A percentile compares a stretch with the other conserved stretches of the same genome.
Conservation (phyloP, 2,113 vertebrate species). For the Tiliqua scincoides region DNA sequence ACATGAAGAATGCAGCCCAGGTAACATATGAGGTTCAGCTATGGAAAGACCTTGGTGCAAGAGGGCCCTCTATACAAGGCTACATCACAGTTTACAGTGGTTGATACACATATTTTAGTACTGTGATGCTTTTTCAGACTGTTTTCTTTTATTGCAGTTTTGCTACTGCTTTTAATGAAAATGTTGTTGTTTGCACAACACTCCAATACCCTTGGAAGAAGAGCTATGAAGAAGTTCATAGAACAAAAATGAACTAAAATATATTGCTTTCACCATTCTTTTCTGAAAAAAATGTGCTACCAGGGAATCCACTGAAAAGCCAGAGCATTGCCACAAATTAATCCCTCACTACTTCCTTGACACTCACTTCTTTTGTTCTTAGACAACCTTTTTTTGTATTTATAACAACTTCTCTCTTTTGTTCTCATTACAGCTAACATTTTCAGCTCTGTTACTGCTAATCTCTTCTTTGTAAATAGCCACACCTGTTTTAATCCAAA, state of each 20-base stretch:
- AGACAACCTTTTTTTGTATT: slow-evolving; percentile 84
- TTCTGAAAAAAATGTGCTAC: slow-evolving; percentile 62
- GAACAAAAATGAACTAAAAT: slow-evolving; percentile 18
- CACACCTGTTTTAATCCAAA: slow-evolving; percentile 91
- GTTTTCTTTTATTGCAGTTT: background rate
- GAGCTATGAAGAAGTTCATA: too few species aligned
- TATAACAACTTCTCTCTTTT: slow-evolving; percentile 89
- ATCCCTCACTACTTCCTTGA: slow-evolving; percentile 85
- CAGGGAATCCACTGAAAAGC: slow-evolving; percentile 59
- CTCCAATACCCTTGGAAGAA: too few species aligned
- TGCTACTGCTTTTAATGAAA: background rate
- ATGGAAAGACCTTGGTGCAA: background rate
- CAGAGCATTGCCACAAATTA: slow-evolving; percentile 78
- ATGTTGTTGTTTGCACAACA: too few species aligned
- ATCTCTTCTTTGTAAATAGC: slow-evolving; percentile 94
- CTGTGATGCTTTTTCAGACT: too few species aligned
- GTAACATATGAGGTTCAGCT: background rate
- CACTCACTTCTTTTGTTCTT: slow-evolving; percentile 84
- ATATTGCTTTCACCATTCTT: slow-evolving; percentile 39
- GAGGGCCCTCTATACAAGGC: background rate
- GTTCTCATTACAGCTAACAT: slow-evolving; percentile 90
- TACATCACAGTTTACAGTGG: too few species aligned
- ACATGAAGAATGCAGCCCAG: background rate
- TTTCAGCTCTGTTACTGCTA: slow-evolving; percentile 88
- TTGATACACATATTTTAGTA: background rate